phyloP scores from a whole-genome alignment of 1,140 invertebrate species.

The Temnothorax longispinosus region DNA sequence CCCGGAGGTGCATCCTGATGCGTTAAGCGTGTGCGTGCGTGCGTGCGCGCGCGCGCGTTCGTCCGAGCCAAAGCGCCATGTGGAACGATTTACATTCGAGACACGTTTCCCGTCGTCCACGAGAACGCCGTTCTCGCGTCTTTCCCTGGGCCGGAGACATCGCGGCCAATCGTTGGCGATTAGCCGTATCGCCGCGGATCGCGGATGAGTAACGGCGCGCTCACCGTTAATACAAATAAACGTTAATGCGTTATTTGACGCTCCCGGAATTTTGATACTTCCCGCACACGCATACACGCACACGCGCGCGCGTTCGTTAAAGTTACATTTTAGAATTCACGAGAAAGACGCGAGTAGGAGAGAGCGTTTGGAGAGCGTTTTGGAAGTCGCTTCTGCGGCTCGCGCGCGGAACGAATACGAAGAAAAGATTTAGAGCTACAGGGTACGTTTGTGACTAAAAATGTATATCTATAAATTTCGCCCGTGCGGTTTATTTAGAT shows the following conservation, averaged over 20 bases:
- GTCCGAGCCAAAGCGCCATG: background rate
- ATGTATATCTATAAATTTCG: slow-evolving; percentile 23
- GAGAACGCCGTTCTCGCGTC: slow-evolving; percentile 10
- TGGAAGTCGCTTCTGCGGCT: background rate
- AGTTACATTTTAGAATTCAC: background rate
- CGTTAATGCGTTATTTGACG: slow-evolving; percentile 14
- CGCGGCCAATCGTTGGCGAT: slow-evolving; percentile 72
- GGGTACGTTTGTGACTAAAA: background rate
- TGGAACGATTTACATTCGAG: slow-evolving; percentile 75
- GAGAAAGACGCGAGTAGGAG: background rate
- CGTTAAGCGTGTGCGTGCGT: background rate
- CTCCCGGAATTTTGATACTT: slow-evolving; percentile 25
- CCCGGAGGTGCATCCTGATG: background rate
- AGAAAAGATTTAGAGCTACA: background rate
- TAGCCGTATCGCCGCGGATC: slow-evolving; percentile 55
- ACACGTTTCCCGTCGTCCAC: slow-evolving; percentile 68
- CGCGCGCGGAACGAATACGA: background rate
- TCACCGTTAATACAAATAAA: slow-evolving; percentile 32
- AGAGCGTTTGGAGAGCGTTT: background rate
- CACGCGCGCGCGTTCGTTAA: background rate
- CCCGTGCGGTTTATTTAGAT: slow-evolving; percentile 16
- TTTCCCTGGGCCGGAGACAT: slow-evolving; percentile 61
- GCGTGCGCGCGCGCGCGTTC: background rate
- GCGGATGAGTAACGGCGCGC: slow-evolving; percentile 8
- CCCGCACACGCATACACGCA: too few species aligned